These are phyloP conservation scores for Phortica variegata DNA, from an alignment of 1,140 invertebrate species.

Conservation along the genomic window DNA sequence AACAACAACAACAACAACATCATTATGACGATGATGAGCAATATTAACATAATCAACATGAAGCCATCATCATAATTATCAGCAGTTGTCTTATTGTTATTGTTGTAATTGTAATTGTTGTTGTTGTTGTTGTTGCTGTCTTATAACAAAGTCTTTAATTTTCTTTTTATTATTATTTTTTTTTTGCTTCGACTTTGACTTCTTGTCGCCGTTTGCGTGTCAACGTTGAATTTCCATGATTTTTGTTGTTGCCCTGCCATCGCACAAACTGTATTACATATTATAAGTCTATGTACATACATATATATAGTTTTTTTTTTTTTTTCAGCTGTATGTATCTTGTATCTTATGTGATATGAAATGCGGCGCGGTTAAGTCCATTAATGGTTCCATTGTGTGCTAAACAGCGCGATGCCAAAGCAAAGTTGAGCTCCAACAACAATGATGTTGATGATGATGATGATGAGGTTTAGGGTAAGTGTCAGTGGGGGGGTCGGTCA, in stretches of 20 bases:
- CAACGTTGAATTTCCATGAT: neutral
- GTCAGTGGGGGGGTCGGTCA: constrained; percentile 25
- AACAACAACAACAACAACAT: too few species aligned
- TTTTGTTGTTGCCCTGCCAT: constrained; percentile 24
- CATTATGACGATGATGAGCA: too few species aligned
- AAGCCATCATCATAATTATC: too few species aligned
- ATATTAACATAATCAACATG: too few species aligned
- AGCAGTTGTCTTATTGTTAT: too few species aligned
- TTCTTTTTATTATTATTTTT: too few species aligned
- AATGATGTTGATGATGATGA: constrained; percentile 15
- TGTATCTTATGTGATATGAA: neutral
- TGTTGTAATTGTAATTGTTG: too few species aligned
- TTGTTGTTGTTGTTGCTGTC: too few species aligned
- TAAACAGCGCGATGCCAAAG: constrained; percentile 29
- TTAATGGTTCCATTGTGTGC: constrained; percentile 51
- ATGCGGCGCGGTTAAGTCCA: constrained; percentile 27
- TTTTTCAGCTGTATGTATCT: constrained; percentile 5
- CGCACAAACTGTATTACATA: constrained; percentile 6
- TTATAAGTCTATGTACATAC: constrained; percentile 7
- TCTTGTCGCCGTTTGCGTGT: too few species aligned
- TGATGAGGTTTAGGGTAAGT: constrained; percentile 8
- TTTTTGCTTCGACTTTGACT: too few species aligned
- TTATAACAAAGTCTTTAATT: too few species aligned
- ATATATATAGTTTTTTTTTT: constrained; percentile 3
- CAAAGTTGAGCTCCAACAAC: constrained; percentile 6